phyloP scores from a whole-genome alignment of 2,797 vertebrate genomes.

The Antrozous pallidus region DNA sequence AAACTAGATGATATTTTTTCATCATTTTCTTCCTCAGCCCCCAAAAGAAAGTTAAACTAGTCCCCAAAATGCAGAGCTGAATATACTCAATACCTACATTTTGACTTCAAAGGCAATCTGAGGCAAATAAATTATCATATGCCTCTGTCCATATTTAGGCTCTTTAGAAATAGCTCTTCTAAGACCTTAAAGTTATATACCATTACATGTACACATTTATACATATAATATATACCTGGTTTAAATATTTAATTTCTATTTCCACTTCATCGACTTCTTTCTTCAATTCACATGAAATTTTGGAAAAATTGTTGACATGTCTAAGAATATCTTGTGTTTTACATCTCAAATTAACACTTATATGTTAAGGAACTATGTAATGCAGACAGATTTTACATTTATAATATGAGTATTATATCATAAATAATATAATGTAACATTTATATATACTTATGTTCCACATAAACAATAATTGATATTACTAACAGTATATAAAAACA shows the following conservation, averaged over 20 bases:
- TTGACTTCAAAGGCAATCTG: constrained; percentile 21
- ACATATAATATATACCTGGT: constrained; percentile 78
- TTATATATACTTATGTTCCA: background rate
- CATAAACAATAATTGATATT: background rate
- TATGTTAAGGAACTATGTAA: constrained; percentile 75
- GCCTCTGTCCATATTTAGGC: background rate
- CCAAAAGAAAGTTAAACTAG: constrained; percentile 28
- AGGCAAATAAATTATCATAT: constrained; percentile 29
- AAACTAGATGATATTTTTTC: constrained; percentile 18
- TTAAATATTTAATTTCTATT: constrained; percentile 79
- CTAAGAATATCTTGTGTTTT: constrained; percentile 81
- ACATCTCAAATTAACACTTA: constrained; percentile 80
- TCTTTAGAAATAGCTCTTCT: constrained; percentile 20
- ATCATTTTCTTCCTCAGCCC: background rate
- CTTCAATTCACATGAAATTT: constrained; percentile 74
- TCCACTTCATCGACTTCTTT: constrained; percentile 79
- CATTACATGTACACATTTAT: constrained; percentile 32
- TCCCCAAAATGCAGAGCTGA: background rate
- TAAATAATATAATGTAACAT: constrained; percentile 1
- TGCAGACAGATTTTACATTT: constrained; percentile 47
- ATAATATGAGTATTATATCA: background rate
- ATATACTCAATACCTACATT: constrained; percentile 38
- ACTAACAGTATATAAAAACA: constrained; percentile 48
- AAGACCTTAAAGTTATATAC: background rate
- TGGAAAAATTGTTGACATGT: constrained; percentile 65